Evolutionary conservation across 2,888 invertebrate species (phyloP).

Genomic region (Hofmannophila pseudospretella): DNA sequence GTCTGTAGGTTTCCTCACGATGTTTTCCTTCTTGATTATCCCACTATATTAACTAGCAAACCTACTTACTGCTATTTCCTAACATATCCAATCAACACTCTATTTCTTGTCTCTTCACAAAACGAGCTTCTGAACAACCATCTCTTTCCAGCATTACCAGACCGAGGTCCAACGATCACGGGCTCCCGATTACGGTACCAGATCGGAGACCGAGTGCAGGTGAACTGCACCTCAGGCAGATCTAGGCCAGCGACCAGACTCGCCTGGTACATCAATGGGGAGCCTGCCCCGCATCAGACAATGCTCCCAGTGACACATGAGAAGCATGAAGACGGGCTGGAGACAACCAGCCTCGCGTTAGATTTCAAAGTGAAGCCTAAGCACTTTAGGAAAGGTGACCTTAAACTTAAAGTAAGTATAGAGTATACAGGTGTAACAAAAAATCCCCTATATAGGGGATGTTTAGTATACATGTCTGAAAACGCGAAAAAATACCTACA

Average conservation of each 20-base stretch:
- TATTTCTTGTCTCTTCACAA: too few species aligned
- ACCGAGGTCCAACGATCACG: slow-evolving; percentile 83
- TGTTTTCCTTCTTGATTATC: too few species aligned
- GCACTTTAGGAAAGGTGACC: slow-evolving; percentile 85
- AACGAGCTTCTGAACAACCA: too few species aligned
- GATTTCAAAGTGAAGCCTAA: slow-evolving; percentile 83
- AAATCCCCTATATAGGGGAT: neutral
- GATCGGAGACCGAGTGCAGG: slow-evolving; percentile 83
- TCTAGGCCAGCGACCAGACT: slow-evolving; percentile 87
- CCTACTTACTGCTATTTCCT: too few species aligned
- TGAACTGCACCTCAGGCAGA: slow-evolving; percentile 86
- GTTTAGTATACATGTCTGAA: too few species aligned
- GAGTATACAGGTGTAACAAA: neutral
- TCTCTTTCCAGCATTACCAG: slow-evolving; percentile 80
- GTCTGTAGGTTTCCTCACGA: too few species aligned
- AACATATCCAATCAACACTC: too few species aligned
- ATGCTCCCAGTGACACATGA: slow-evolving; percentile 47
- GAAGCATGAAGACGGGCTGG: slow-evolving; percentile 71
- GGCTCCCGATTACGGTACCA: slow-evolving; percentile 86
- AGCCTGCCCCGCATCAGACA: slow-evolving; percentile 74
- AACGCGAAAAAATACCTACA: too few species aligned
- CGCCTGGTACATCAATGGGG: slow-evolving; percentile 90
- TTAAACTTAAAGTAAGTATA: slow-evolving; percentile 83
- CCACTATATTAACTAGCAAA: too few species aligned
- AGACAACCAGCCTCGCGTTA: slow-evolving; percentile 82